Percentiles rank a stretch among this genome's conserved stretches.
phyloP scores from a whole-genome alignment of 2,797 vertebrate species.

The Rousettus madagascariensis region DNA sequence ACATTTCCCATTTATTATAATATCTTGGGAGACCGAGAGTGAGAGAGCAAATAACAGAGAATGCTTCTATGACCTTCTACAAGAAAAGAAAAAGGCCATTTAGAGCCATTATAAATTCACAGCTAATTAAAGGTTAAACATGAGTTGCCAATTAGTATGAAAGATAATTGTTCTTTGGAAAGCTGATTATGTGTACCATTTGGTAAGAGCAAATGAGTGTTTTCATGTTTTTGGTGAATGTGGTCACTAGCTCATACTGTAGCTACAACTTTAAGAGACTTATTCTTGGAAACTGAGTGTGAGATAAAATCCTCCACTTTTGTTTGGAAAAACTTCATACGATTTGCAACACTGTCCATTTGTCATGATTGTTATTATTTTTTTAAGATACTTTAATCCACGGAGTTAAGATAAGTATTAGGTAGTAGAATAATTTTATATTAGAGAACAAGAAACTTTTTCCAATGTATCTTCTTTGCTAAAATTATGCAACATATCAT shows the following conservation, averaged over 20 bases:
- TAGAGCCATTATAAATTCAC: conserved; percentile 81
- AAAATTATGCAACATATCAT: neutral
- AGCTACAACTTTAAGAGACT: conserved; percentile 73
- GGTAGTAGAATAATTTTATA: neutral
- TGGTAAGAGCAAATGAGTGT: conserved; percentile 74
- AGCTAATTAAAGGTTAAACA: conserved; percentile 87
- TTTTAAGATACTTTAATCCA: neutral
- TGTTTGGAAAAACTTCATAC: neutral
- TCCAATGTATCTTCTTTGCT: neutral
- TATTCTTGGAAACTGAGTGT: conserved; percentile 69
- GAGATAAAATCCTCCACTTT: conserved; percentile 57
- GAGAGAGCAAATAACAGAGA: conserved; percentile 49
- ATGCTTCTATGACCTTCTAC: conserved; percentile 81
- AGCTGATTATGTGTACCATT: conserved; percentile 80
- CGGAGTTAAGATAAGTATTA: neutral
- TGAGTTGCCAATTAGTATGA: conserved; percentile 83
- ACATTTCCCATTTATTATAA: too few species aligned
- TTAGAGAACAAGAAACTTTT: neutral
- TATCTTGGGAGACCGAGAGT: neutral
- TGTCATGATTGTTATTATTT: neutral
- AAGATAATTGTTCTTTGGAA: conserved; percentile 84
- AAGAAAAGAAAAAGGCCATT: conserved; percentile 80
- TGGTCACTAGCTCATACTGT: conserved; percentile 67
- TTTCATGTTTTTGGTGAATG: conserved; percentile 77
- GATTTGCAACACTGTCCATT: neutral